Conservation (phyloP, 2,797 vertebrate species). For the Toxotes lorentzi region DNA sequence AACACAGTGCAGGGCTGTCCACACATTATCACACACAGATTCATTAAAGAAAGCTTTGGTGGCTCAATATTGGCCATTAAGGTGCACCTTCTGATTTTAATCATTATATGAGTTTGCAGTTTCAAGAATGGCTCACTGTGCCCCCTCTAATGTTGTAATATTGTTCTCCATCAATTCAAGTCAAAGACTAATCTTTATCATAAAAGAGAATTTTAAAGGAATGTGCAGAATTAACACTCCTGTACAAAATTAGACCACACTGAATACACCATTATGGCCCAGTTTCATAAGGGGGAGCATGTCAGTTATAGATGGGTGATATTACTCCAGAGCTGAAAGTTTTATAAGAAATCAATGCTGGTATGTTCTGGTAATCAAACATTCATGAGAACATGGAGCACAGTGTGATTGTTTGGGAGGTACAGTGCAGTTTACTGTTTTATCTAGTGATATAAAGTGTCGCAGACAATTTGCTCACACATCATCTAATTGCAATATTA, state of each 20-base stretch:
- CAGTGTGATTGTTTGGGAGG: constrained; percentile 53
- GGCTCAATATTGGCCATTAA: constrained; percentile 83
- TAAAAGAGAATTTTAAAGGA: constrained; percentile 80
- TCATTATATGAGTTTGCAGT: constrained; percentile 82
- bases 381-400: constrained; percentile 61
- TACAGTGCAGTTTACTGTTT: constrained; percentile 30
- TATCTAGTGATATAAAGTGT: neutral
- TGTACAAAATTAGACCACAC: constrained; percentile 82
- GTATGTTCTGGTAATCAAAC: constrained; percentile 61
- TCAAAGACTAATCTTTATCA: constrained; percentile 82
- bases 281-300: constrained; percentile 68
- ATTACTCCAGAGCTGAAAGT: constrained; percentile 58
- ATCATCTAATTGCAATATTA: neutral
- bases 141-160: constrained; percentile 75
- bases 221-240: constrained; percentile 76
- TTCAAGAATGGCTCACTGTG: constrained; percentile 76
- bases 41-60: constrained; percentile 83
- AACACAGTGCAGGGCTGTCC: constrained; percentile 76
- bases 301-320: constrained; percentile 69
- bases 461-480: neutral
- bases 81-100: constrained; percentile 84
- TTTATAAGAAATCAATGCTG: constrained; percentile 66
- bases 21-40: constrained; percentile 78
- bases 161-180: constrained; percentile 83
- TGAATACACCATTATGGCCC: constrained; percentile 67